Base-by-base conservation (phyloP, 2,888 invertebrate species). In the Andricus quercusramuli region DNA sequence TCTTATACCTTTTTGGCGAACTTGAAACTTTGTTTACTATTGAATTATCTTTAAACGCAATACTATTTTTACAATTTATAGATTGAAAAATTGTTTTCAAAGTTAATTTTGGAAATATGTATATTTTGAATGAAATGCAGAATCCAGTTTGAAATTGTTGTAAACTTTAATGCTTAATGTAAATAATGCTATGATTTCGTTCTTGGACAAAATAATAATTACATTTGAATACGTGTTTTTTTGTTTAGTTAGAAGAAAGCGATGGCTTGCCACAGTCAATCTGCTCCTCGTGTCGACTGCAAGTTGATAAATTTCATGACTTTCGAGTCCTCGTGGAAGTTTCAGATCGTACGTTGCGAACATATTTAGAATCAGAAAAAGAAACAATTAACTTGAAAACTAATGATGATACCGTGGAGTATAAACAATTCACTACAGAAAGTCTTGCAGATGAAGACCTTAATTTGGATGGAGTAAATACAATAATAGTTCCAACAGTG, bases 281-380 rank as follows among this genome's bases (percentile, higher is more conserved):
- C 68, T 91, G 91, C 76, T 79, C 84, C 1, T 56, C 74, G 2
- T 91, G 91, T 80, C 85, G 78, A 13, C 83, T 85, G 9, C 86
- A 87, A 82, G 86, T 90, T 8, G 86, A 90, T 70, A 84, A 88
- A 77, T 90, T 87, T 41, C 84, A 88, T 66, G 88, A 88, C 65
- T 91, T 91, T 82, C 85, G 88, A 80, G 83, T 86, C 1, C 83
- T 89, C 51, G 87, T 90, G 17, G 87, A 90, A 79, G 85, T 88
- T 15, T 90, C 90, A 0, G 88, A 91, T 81, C 84, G 84, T 8
- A 85, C 87, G 0, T 83, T 91, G 8, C 83, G 89, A 78, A 84
- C 86, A 22, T 87, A 85, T 79, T 84, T 89, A 59, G 79, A 86
- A 62, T 32, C 82, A 68, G 51, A 32, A 32, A 32, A 13, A 15